phyloP scores from a whole-genome alignment of 1,140 invertebrate species.

The Thaumatotibia leucotreta region DNA sequence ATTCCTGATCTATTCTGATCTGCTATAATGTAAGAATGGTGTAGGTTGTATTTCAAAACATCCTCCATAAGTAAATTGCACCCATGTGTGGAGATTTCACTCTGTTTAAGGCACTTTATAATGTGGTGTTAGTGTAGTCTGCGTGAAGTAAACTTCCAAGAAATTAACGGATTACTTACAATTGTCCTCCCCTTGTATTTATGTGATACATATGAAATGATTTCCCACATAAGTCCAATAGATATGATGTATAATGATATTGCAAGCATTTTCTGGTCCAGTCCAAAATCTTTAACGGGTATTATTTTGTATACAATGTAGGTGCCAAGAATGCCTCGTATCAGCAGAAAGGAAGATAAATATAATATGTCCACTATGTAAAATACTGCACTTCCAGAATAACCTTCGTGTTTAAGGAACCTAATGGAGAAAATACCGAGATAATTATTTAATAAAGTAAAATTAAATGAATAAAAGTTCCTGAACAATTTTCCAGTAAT shows the following conservation, averaged over 20 bases:
- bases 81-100: no score
- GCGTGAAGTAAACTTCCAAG: neutral
- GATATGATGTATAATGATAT: conserved; percentile 52
- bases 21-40: no score
- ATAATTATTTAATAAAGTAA: no score
- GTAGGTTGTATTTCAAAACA: no score
- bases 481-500: no score
- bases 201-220: conserved; percentile 55
- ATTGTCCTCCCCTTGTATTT: conserved; percentile 53
- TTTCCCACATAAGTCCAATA: conserved; percentile 49
- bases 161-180: conserved; percentile 37
- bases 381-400: conserved; percentile 39
- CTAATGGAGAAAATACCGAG: conserved; percentile 31
- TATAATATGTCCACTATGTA: conserved; percentile 49
- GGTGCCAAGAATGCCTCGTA: conserved; percentile 52
- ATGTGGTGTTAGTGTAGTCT: no score
- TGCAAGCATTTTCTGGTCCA: conserved; percentile 51
- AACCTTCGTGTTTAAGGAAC: conserved; percentile 53
- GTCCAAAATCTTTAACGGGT: conserved; percentile 41
- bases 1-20: no score
- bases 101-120: no score
- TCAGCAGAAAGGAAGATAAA: conserved; percentile 40
- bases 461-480: no score
- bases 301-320: conserved; percentile 49
- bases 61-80: no score